Conservation (phyloP, 2,888 invertebrate species). For the Mimas tiliae region DNA sequence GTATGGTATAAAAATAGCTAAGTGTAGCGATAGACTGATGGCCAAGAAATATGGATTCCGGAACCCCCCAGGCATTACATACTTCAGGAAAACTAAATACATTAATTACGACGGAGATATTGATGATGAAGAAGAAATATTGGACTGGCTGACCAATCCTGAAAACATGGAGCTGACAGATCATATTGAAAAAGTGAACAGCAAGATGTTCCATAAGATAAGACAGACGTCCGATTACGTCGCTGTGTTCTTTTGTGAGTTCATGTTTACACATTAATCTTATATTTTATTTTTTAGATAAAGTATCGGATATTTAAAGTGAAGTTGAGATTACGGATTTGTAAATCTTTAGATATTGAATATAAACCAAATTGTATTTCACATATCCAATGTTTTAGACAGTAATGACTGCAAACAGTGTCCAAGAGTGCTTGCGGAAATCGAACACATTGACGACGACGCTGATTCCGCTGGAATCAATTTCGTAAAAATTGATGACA, state of each 20-base stretch:
- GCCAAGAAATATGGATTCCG: slow-evolving; percentile 96
- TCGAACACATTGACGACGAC: slow-evolving; percentile 97
- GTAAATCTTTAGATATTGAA: neutral
- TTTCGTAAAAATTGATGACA: slow-evolving; percentile 96
- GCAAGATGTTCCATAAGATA: slow-evolving; percentile 97
- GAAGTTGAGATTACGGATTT: neutral
- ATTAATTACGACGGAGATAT: slow-evolving; percentile 97
- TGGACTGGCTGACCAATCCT: slow-evolving; percentile 97
- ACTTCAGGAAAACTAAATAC: slow-evolving; percentile 94
- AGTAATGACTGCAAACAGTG: slow-evolving; percentile 98
- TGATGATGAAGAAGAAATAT: slow-evolving; percentile 94
- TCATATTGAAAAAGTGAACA: slow-evolving; percentile 95
- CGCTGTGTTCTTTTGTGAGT: slow-evolving; percentile 97
- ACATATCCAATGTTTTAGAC: slow-evolving; percentile 88
- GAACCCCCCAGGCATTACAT: slow-evolving; percentile 95
- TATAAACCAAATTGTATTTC: slow-evolving; percentile 58
- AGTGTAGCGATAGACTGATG: slow-evolving; percentile 94
- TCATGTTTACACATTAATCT: slow-evolving; percentile 30
- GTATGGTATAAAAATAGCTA: slow-evolving; percentile 95
- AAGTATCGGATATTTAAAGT: neutral
- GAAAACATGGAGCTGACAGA: slow-evolving; percentile 97
- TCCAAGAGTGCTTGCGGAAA: slow-evolving; percentile 92
- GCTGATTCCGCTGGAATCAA: slow-evolving; percentile 95
- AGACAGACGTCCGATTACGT: slow-evolving; percentile 94
- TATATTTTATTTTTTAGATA: slow-evolving; percentile 34